These are phyloP conservation scores for Tadarida brasiliensis DNA, from an alignment of 2,797 vertebrate genomes.

Conservation along the genomic window DNA sequence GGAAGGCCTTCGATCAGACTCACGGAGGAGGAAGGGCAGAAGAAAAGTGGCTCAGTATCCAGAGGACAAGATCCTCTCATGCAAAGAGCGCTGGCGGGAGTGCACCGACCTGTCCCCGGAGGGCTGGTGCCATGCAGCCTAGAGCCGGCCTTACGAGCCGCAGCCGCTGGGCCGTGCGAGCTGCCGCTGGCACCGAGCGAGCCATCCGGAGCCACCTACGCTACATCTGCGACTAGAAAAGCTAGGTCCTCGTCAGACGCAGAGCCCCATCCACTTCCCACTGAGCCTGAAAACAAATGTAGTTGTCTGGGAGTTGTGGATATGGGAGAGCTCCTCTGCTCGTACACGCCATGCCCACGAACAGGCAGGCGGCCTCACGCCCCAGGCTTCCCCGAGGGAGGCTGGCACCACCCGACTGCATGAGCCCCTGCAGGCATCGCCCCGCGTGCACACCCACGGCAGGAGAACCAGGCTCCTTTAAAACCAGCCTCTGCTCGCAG, in stretches of 20 bases:
- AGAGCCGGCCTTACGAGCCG: constrained; percentile 98
- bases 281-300: constrained; percentile 96
- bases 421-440: neutral
- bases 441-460: neutral
- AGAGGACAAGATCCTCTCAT: constrained; percentile 81
- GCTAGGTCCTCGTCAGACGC: constrained; percentile 97
- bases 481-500: neutral
- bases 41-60: constrained; percentile 71
- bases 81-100: constrained; percentile 85
- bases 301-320: constrained; percentile 86
- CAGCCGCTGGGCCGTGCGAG: constrained; percentile 97
- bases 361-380: neutral
- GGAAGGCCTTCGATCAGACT: constrained; percentile 14
- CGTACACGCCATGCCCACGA: constrained; percentile 58
- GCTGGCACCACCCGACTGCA: constrained; percentile 22
- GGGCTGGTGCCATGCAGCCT: constrained; percentile 97
- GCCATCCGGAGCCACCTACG: constrained; percentile 96
- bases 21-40: constrained; percentile 70
- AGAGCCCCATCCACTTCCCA: constrained; percentile 99
- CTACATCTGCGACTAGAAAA: constrained; percentile 99
- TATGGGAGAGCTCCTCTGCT: constrained; percentile 68
- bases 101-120: constrained; percentile 97
- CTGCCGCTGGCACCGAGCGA: constrained; percentile 97
- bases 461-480: neutral
- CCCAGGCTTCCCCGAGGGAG: constrained; percentile 11